phyloP scores from a whole-genome alignment of 1,140 invertebrate genomes.

The Magallana ariakensis region DNA sequence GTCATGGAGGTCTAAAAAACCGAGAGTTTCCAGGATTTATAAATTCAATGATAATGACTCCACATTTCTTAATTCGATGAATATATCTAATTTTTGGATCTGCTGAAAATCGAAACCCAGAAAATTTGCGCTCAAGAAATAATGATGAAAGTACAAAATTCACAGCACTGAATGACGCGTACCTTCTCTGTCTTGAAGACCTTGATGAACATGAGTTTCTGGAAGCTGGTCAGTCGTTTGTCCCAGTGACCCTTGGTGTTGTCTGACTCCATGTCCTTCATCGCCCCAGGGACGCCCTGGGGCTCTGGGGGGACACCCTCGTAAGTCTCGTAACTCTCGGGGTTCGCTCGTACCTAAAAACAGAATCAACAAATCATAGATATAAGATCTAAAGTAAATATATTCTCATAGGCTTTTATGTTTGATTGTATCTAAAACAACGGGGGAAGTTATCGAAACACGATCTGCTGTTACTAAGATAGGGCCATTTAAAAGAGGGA shows the following conservation, averaged over 20 bases:
- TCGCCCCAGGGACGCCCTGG: conserved; percentile 48
- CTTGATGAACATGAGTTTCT: conserved; percentile 79
- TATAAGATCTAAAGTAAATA: no score
- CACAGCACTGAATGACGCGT: not conserved
- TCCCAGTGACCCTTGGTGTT: conserved; percentile 76
- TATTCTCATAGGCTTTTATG: no score
- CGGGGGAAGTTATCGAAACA: no score
- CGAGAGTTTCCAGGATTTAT: no score
- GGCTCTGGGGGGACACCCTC: conserved; percentile 72
- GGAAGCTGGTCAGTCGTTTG: conserved; percentile 76
- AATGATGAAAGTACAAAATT: not conserved
- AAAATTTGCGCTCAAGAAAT: not conserved
- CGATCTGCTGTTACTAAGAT: no score
- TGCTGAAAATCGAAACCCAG: not conserved
- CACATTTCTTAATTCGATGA: no score
- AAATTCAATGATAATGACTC: no score
- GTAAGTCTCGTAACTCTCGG: conserved; percentile 68
- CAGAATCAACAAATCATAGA: no score
- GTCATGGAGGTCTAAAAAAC: no score
- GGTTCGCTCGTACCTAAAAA: conserved; percentile 72
- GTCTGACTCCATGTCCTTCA: conserved; percentile 58
- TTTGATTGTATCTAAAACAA: no score
- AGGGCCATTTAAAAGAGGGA: no score
- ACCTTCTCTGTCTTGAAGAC: conserved; percentile 78
- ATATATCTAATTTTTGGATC: no score